Evolutionary conservation across 1,140 invertebrate genomes (phyloP).

Genomic region (Mycetomoellerius zeteki): DNA sequence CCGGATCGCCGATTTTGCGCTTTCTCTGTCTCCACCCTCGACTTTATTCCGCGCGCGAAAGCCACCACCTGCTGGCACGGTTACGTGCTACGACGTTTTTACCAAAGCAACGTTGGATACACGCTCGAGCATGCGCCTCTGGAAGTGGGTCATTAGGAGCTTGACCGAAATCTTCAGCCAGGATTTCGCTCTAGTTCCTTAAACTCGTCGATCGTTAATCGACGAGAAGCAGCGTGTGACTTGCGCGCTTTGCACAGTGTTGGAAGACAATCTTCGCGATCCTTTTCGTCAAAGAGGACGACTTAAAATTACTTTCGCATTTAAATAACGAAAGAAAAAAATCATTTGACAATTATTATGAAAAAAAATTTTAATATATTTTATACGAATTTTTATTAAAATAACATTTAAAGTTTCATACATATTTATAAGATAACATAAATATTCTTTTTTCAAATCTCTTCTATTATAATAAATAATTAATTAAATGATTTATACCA

Average conservation of each 20-base stretch:
- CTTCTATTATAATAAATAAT: background rate
- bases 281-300: background rate
- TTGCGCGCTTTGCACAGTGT: background rate
- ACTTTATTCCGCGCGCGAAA: slow-evolving; percentile 30
- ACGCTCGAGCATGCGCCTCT: slow-evolving; percentile 63
- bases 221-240: slow-evolving; percentile 10
- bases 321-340: background rate
- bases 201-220: slow-evolving; percentile 39
- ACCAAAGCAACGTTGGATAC: slow-evolving; percentile 63
- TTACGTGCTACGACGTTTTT: slow-evolving; percentile 21
- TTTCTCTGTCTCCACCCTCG: background rate
- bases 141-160: slow-evolving; percentile 68
- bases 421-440: no score
- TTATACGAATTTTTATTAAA: background rate
- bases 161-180: slow-evolving; percentile 65
- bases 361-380: background rate
- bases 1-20: background rate
- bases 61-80: slow-evolving; percentile 1
- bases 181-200: slow-evolving; percentile 47
- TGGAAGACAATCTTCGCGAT: background rate
- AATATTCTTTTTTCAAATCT: background rate
- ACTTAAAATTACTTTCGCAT: background rate
- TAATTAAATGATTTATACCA: background rate
- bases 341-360: background rate
- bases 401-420: background rate